Conservation (phyloP, 2,797 vertebrate species). For the Galaxias olidus region DNA sequence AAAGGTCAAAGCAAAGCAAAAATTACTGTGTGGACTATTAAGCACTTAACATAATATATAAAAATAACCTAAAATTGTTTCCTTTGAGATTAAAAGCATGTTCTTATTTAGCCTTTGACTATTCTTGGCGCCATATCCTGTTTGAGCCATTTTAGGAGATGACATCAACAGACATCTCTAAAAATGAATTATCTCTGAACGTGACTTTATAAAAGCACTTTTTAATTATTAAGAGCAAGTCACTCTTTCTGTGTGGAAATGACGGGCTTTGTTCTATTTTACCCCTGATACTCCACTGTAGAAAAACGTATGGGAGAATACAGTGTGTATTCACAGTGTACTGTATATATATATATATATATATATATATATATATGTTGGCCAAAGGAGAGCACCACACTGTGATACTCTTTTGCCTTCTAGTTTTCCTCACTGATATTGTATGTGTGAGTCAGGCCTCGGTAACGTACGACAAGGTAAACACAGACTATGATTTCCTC, state of each 20-base stretch:
- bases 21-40: slow-evolving; percentile 66
- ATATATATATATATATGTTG: too few relatives aligned
- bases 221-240: slow-evolving; percentile 52
- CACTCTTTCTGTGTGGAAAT: slow-evolving; percentile 37
- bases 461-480: slow-evolving; percentile 55
- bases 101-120: slow-evolving; percentile 7
- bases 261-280: slow-evolving; percentile 23
- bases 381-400: slow-evolving; percentile 23
- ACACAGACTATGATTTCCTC: slow-evolving; percentile 53
- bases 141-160: slow-evolving; percentile 45
- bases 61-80: slow-evolving; percentile 49
- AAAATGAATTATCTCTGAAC: slow-evolving; percentile 59
- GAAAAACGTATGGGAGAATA: slow-evolving; percentile 55
- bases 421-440: slow-evolving; percentile 59
- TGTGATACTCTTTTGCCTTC: slow-evolving; percentile 57
- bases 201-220: slow-evolving; percentile 57
- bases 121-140: slow-evolving; percentile 47
- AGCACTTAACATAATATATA: slow-evolving; percentile 65
- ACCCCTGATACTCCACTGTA: slow-evolving; percentile 38
- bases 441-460: slow-evolving; percentile 72
- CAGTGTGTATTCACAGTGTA: too few relatives aligned
- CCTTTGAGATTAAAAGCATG: slow-evolving; percentile 57
- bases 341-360: too few relatives aligned
- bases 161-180: slow-evolving; percentile 61
- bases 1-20: slow-evolving; percentile 64